Conservation (phyloP, 2,113 vertebrate species). For the Labeo rohita region DNA sequence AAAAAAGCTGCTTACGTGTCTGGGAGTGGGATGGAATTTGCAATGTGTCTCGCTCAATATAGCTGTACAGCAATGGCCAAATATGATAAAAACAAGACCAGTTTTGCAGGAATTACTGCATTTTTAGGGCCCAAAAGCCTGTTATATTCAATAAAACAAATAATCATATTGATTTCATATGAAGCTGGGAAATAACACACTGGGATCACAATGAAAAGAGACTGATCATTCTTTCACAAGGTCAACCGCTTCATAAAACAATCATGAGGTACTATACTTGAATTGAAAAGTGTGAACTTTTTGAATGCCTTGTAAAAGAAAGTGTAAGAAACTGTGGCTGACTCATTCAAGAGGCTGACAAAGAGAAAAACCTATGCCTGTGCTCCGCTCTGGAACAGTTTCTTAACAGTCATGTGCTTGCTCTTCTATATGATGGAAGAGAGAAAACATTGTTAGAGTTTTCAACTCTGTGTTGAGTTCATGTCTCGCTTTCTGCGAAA, state of each 20-base stretch:
- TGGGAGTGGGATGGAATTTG: constrained; percentile 49
- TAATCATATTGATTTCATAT: background rate
- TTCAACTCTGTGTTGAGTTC: background rate
- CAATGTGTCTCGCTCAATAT: constrained; percentile 49
- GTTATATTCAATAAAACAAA: background rate
- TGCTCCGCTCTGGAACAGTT: constrained; percentile 9
- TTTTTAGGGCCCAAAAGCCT: background rate
- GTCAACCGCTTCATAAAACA: background rate
- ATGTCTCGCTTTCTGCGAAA: background rate
- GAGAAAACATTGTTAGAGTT: background rate
- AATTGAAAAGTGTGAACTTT: background rate
- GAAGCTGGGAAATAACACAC: background rate
- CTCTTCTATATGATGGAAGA: background rate
- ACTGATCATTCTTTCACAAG: background rate
- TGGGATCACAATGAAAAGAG: background rate
- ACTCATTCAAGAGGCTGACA: constrained; percentile 8
- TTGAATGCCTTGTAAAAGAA: constrained; percentile 15
- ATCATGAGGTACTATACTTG: background rate
- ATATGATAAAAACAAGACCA: background rate
- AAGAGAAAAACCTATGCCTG: constrained; percentile 1
- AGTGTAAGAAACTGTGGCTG: constrained; percentile 9
- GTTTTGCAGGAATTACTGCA: background rate
- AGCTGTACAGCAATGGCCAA: background rate
- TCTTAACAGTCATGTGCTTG: constrained; percentile 35
- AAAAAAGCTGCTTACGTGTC: constrained; percentile 54